These are phyloP conservation scores for Berghia stephanieae DNA, from an alignment of 1,140 invertebrate species.

Conservation along the genomic window DNA sequence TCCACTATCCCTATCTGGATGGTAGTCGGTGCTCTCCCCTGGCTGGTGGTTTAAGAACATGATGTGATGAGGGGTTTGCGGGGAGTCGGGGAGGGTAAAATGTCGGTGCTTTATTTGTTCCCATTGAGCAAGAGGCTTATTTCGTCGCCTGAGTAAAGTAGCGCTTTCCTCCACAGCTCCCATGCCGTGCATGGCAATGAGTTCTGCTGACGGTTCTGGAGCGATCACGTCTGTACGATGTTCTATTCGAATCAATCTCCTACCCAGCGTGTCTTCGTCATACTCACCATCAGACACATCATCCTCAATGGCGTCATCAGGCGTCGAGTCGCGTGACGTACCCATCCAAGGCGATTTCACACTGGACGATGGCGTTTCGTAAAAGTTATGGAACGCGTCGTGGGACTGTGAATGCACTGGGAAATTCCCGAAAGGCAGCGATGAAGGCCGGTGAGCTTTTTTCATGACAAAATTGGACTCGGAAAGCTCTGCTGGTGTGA, in stretches of 20 bases:
- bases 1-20: background rate
- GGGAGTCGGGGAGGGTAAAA: constrained; percentile 19
- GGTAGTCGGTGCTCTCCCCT: constrained; percentile 10
- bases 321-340: background rate
- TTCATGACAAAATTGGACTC: constrained; percentile 25
- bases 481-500: background rate
- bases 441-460: background rate
- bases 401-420: background rate
- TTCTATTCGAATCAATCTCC: background rate
- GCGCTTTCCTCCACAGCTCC: background rate
- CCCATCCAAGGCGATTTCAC: background rate
- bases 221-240: background rate
- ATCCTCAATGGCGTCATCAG: background rate
- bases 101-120: constrained; percentile 13
- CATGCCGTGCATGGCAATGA: background rate
- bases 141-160: background rate
- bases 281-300: background rate
- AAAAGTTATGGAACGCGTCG: no score
- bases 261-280: background rate
- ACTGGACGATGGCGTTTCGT: no score
- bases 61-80: constrained; percentile 8
- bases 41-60: constrained; percentile 25
- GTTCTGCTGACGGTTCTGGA: background rate
- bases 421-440: background rate
- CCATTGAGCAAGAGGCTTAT: background rate